phyloP scores from a whole-genome alignment of 2,797 vertebrate species.

The Notolepis coatsorum region DNA sequence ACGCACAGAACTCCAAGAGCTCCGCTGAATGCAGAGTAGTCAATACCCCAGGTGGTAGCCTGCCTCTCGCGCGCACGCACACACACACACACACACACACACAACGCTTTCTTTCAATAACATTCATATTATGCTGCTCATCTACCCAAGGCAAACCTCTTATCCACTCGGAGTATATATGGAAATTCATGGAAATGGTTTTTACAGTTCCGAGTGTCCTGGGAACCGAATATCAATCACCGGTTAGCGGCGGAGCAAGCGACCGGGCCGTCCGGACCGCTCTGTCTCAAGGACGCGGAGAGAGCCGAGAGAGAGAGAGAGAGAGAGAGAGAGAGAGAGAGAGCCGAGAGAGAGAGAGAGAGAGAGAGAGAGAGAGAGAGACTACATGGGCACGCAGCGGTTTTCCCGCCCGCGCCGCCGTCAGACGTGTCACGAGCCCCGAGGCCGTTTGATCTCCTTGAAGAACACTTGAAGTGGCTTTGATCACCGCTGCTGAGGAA shows the following conservation, averaged over 20 bases:
- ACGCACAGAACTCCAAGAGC: slow-evolving; percentile 30
- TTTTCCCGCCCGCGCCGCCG: too few species aligned
- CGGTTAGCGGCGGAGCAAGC: slow-evolving; percentile 61
- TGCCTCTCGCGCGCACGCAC: background rate
- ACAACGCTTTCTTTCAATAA: slow-evolving; percentile 77
- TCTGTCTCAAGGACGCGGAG: slow-evolving; percentile 65
- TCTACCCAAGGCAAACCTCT: slow-evolving; percentile 77
- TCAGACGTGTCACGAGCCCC: too few species aligned
- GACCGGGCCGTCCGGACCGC: slow-evolving; percentile 64
- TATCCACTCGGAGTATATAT: slow-evolving; percentile 77
- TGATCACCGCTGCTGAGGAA: slow-evolving; percentile 61
- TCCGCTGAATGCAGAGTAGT: slow-evolving; percentile 46
- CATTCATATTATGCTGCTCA: slow-evolving; percentile 80
- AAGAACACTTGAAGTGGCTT: too few species aligned
- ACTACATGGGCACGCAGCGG: too few species aligned
- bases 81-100: slow-evolving; percentile 37
- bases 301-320: slow-evolving; percentile 46
- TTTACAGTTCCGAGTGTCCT: slow-evolving; percentile 73
- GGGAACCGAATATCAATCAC: slow-evolving; percentile 81
- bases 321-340: slow-evolving; percentile 12
- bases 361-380: too few species aligned
- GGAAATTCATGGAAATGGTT: slow-evolving; percentile 80
- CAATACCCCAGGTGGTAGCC: slow-evolving; percentile 63
- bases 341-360: too few species aligned
- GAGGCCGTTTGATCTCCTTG: too few species aligned